Percentiles rank a stretch among this genome's conserved stretches.
Conservation (phyloP, 1,140 invertebrate genomes). For the Homarus americanus region DNA sequence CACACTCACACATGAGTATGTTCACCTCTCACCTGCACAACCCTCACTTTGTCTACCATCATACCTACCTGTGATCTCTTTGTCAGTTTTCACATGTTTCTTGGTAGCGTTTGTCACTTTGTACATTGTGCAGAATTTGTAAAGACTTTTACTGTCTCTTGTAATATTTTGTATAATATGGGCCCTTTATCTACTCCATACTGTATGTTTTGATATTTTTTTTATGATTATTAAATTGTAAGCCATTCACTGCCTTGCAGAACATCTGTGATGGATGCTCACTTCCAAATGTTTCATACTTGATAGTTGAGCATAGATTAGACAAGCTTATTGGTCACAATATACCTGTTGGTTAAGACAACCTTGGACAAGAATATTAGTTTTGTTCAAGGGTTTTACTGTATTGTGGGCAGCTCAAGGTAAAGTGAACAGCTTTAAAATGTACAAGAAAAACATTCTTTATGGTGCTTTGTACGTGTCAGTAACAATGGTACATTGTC, state of each 20-base stretch:
- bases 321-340: neutral
- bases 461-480: neutral
- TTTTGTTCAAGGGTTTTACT: neutral
- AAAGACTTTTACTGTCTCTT: neutral
- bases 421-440: constrained; percentile 5
- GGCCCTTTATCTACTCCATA: neutral
- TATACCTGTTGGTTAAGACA: neutral
- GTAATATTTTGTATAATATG: neutral
- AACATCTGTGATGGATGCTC: neutral
- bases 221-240: neutral
- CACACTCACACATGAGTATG: neutral
- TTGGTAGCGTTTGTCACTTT: no score
- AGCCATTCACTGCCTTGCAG: neutral
- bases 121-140: neutral
- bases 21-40: neutral
- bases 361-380: neutral
- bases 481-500: neutral
- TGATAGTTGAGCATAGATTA: neutral
- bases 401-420: neutral
- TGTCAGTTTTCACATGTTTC: neutral
- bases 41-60: neutral
- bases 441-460: neutral
- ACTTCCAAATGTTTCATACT: neutral
- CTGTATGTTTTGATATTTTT: neutral
- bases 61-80: neutral